Evolutionary conservation across 2,888 invertebrate genomes (phyloP).

Genomic region (Anthophora plumipes): DNA sequence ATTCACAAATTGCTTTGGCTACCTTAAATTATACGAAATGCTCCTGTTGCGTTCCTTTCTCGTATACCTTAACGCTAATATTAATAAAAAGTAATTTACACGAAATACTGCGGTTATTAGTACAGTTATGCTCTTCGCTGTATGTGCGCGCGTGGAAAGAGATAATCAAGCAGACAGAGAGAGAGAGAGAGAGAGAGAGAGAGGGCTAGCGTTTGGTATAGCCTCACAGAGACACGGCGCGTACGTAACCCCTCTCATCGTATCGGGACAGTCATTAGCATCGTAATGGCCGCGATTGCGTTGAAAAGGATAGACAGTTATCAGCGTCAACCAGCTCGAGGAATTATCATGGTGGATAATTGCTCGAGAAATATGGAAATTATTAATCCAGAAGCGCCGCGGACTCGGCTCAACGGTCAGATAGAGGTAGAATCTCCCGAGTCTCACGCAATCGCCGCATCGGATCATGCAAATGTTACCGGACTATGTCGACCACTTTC

Average conservation of each 20-base stretch:
- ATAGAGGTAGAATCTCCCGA: conserved; percentile 18
- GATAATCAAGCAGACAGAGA: conserved; percentile 29
- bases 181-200: background rate
- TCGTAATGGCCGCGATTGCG: conserved; percentile 63
- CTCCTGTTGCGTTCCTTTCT: too few species aligned
- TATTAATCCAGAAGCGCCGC: conserved; percentile 58
- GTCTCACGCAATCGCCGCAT: conserved; percentile 53
- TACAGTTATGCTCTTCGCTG: too few species aligned
- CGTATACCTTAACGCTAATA: too few species aligned
- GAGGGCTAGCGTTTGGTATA: too few species aligned
- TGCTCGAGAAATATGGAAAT: conserved; percentile 64
- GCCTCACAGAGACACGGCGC: too few species aligned
- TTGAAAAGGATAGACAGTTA: conserved; percentile 67
- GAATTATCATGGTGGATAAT: conserved; percentile 61
- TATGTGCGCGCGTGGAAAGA: conserved; percentile 18
- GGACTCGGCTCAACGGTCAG: background rate
- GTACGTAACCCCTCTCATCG: too few species aligned
- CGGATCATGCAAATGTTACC: conserved; percentile 46
- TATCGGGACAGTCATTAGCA: conserved; percentile 63
- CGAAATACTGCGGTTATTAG: too few species aligned
- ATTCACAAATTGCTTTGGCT: too few species aligned
- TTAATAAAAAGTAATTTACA: too few species aligned
- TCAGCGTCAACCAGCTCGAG: conserved; percentile 48
- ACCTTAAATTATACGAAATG: too few species aligned
- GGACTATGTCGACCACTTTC: conserved; percentile 29